Evolutionary conservation across 92 coral and sea anemone genomes (phyloP), one percentile per base, ranked within the genome.

Genomic region (Diadumene lineata): DNA sequence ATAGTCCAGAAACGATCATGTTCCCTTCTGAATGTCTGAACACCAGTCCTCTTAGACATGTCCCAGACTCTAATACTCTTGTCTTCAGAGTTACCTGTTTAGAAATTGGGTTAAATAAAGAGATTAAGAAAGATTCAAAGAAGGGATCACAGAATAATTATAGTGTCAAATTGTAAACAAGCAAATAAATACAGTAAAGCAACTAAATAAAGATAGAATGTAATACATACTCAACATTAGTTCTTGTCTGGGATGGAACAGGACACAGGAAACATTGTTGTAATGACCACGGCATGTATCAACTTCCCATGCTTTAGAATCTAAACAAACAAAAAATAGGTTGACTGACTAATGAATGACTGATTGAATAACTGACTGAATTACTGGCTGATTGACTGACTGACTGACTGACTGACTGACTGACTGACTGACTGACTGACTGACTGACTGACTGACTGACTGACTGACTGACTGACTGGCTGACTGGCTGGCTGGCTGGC

Each of bases 211-310:
- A 3, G 62, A 56, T 19, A 22, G 4, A 6, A 38, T n/a, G 19
- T 38, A 21, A 11, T 38, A 70, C 96, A 78, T 79, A 94, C 98
- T 94, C 19, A 94, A 81, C 75, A 94, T 94, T 2, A 94, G 85
- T 60, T 94, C 98, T 74, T 94, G 98, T 80, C 98, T 80, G n/a
- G 98, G 98, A 76, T 94, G 98, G 76, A 94, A 94, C 60, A 94
- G 81, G n/a, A 88, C 93, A 82, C 98, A 94, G 0, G 98, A 94
- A 32, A 94, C 98, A 78, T 94, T 94, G 70, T 94, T 94, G 76
- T 94, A 94, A 74, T 94, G 98, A 25, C 98, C 98, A n/a, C 98
- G 88, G 63, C 98, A 94, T 18, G 98, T 94, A 72, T 94, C 98
- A 13, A 94, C 98, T 74, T 94, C 98, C 98, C 98, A 94, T 0